Base-by-base conservation (phyloP, 1,140 invertebrate genomes). In the Listronotus bonariensis region DNA sequence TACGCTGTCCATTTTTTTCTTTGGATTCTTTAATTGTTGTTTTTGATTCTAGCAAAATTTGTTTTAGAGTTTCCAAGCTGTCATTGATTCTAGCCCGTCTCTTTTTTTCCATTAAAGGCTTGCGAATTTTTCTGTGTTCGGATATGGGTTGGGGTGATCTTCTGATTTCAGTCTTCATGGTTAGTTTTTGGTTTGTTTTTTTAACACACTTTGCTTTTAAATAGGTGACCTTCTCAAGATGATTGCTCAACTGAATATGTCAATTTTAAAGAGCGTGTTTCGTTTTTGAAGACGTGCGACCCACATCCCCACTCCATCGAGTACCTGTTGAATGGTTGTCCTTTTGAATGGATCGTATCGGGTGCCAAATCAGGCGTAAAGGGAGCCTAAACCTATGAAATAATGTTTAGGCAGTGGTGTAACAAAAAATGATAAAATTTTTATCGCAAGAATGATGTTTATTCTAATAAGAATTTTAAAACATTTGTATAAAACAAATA, bases 71-170 rank as follows among this genome's bases (percentile, higher is more conserved):
- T 41, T 85, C 81, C 12, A 90, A 75, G 64, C 85, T 86, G 40
- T 84, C 81, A 75, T 90, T 90, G 41, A 90, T 90, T 68, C 88
- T 75, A 0, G 86, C 88, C 31, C 88, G 74, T 38, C 88, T 72
- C 68, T 83, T 81, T 74, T 88, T 89, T 74, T 89, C 88, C 85
- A 89, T 88, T 66, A 89, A 72, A 4, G 88, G 88, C 75, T 89
- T 89, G 40, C 87, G 82, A 36, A 86, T 85, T 65, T 67, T 70
- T 31, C 68, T 36, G 31, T 26, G 65, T 58, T 70, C 68, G 1
- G 68, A 69, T 12, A 60, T 55, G 9, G 18, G 26, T 40, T 48
- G 43, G 1, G 36, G 9, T 1, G 46, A 14, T 42, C 52, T 65
- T 41, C 34, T 38, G 12, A 51, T 17, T 31, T 69, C 63, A 40